Conservation (phyloP, 2,797 vertebrate species). For the Sternotherus odoratus region DNA sequence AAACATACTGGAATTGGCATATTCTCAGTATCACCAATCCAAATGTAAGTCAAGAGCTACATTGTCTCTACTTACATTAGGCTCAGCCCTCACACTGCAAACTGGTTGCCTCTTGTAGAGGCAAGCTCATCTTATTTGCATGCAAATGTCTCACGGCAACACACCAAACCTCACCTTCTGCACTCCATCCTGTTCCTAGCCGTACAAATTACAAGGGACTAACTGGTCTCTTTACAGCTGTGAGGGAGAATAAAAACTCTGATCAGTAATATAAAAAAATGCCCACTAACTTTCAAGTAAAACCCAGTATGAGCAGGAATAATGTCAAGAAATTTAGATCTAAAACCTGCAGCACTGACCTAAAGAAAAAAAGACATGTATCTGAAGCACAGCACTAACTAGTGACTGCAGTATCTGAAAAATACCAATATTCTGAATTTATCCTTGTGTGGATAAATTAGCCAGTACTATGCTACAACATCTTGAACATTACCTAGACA, state of each 20-base stretch:
- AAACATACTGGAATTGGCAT: not conserved
- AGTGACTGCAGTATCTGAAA: not conserved
- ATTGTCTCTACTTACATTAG: not conserved
- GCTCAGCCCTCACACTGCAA: not conserved
- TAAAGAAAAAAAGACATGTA: not conserved
- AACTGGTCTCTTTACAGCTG: not conserved
- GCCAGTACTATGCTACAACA: not conserved
- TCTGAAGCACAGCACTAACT: not conserved
- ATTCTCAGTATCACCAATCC: not conserved
- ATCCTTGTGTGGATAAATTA: not conserved
- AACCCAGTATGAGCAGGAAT: not conserved
- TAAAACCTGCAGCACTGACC: not conserved
- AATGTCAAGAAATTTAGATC: not conserved
- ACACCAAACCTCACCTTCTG: not conserved
- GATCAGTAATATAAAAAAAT: not conserved
- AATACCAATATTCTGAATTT: not conserved
- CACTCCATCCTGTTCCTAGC: not conserved
- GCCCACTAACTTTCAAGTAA: not conserved
- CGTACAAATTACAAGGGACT: not conserved
- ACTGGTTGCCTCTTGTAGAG: not conserved
- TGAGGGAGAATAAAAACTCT: not conserved
- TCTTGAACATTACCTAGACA: too few species aligned
- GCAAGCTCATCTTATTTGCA: not conserved
- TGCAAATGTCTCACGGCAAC: not conserved
- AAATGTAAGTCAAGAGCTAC: not conserved